Conservation (phyloP, 2,113 vertebrate genomes). For the Sturnus vulgaris region DNA sequence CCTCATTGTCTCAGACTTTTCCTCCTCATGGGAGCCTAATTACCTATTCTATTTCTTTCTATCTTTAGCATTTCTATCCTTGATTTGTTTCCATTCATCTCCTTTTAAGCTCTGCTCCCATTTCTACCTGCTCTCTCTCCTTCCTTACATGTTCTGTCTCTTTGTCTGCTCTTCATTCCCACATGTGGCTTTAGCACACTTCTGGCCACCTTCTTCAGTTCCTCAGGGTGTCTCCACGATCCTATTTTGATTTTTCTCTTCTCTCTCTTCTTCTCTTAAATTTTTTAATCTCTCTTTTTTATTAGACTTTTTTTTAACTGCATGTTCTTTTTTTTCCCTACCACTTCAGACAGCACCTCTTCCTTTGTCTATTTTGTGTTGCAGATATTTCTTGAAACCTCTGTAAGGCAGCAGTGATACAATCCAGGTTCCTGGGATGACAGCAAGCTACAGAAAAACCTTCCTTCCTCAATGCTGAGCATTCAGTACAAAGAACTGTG, state of each 20-base stretch:
- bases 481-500: background rate
- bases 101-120: background rate
- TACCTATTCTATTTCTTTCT: background rate
- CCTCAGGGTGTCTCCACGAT: background rate
- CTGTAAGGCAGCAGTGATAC: background rate
- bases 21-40: background rate
- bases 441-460: background rate
- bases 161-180: background rate
- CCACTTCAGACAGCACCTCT: background rate
- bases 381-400: background rate
- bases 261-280: background rate
- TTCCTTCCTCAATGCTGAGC: background rate
- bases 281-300: background rate
- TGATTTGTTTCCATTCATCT: background rate
- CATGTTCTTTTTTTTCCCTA: background rate
- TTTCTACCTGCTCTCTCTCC: background rate
- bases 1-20: fast-evolving
- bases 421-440: background rate
- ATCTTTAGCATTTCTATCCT: background rate
- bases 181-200: background rate
- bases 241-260: background rate
- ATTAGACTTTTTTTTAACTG: background rate
- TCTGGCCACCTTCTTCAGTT: background rate
- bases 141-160: background rate
- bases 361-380: background rate